A percentile compares a stretch with the other conserved stretches of the same genome.
Conservation (phyloP, 1,140 invertebrate species). For the Drosophila takahashii region DNA sequence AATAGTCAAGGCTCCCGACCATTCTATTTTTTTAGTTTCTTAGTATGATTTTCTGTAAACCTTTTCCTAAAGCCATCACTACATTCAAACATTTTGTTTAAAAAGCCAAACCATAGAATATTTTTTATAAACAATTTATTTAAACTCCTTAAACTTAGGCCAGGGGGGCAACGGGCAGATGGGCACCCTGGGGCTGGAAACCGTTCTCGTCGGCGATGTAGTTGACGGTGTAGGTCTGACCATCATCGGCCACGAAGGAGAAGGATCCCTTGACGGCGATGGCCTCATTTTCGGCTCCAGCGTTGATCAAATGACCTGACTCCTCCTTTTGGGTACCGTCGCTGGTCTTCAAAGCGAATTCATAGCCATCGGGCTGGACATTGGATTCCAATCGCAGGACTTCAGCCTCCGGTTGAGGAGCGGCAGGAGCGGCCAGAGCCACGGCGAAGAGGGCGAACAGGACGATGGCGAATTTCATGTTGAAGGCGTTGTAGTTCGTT, state of each 20-base stretch:
- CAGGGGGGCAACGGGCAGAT: slow-evolving; percentile 85
- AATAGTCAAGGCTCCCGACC: too few relatives aligned
- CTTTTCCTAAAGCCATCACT: too few relatives aligned
- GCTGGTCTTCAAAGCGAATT: slow-evolving; percentile 49
- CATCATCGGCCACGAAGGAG: slow-evolving; percentile 84
- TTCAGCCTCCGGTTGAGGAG: neutral
- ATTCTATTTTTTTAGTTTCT: too few relatives aligned
- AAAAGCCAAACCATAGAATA: too few relatives aligned
- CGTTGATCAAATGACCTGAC: slow-evolving; percentile 40
- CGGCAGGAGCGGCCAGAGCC: slow-evolving; percentile 25
- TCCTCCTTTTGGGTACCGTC: slow-evolving; percentile 32
- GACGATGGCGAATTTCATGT: slow-evolving; percentile 72
- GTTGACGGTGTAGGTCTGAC: slow-evolving; percentile 39
- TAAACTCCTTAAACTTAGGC: too few relatives aligned
- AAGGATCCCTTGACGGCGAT: slow-evolving; percentile 86
- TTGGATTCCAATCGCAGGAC: slow-evolving; percentile 14
- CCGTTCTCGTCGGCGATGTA: slow-evolving; percentile 86
- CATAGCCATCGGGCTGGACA: too few relatives aligned
- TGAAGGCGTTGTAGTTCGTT: slow-evolving; percentile 35
- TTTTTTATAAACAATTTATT: too few relatives aligned
- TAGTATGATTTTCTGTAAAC: too few relatives aligned
- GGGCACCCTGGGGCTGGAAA: slow-evolving; percentile 88
- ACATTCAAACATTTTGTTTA: too few relatives aligned
- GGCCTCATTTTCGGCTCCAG: slow-evolving; percentile 67
- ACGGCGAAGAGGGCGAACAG: slow-evolving; percentile 72